phyloP scores from a whole-genome alignment of 2,888 invertebrate species.

The Alviniconcha strummeri region DNA sequence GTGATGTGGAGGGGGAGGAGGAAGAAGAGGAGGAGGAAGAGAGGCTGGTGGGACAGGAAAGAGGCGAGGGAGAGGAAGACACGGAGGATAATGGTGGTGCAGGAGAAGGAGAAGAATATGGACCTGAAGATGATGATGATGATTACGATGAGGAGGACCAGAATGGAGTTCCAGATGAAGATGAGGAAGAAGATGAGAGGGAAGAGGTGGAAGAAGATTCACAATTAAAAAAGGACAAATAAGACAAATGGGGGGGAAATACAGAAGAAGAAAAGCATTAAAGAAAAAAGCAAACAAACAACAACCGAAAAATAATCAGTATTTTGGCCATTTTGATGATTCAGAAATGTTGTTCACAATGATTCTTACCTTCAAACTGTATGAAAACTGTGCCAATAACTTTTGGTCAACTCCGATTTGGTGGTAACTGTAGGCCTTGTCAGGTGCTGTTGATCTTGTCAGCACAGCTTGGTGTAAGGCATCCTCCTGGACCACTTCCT shows the following conservation, averaged over 20 bases:
- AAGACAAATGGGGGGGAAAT: not conserved
- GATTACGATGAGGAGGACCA: constrained; percentile 3
- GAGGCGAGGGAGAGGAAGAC: constrained; percentile 20
- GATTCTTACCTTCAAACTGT: too few relatives aligned
- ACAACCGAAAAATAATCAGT: not conserved
- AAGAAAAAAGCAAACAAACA: too few relatives aligned
- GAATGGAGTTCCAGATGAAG: not conserved
- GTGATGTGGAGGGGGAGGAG: constrained; percentile 44
- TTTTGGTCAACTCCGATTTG: too few relatives aligned
- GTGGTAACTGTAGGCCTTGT: too few relatives aligned
- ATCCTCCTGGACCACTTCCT: too few relatives aligned
- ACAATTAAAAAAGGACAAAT: constrained; percentile 6
- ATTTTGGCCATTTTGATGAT: not conserved
- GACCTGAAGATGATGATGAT: constrained; percentile 12
- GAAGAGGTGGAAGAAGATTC: constrained; percentile 1
- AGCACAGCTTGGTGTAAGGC: too few relatives aligned
- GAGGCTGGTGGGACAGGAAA: constrained; percentile 3
- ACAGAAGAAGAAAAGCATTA: too few relatives aligned
- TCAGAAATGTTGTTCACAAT: too few relatives aligned
- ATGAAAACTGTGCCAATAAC: too few relatives aligned
- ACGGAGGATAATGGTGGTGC: constrained; percentile 1
- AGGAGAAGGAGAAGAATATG: constrained; percentile 25
- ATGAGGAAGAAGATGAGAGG: not conserved
- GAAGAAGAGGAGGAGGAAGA: constrained; percentile 27
- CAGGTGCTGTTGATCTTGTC: too few relatives aligned